Evolutionary conservation across 2,888 invertebrate genomes (phyloP).

Genomic region (Chloroclystis v-ata): DNA sequence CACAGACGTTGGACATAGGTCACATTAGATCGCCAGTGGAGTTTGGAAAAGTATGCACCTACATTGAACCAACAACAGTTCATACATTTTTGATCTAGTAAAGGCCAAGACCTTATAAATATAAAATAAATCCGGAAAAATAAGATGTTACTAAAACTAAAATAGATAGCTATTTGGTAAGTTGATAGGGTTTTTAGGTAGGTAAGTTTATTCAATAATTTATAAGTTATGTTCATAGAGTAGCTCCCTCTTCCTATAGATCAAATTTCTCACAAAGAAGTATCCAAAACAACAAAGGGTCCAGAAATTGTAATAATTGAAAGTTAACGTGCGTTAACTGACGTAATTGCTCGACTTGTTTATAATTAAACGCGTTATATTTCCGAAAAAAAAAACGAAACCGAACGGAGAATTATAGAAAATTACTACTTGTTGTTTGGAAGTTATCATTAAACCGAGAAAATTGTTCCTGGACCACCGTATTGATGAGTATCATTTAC

Average conservation of each 20-base stretch:
- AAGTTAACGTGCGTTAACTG: constrained; percentile 50
- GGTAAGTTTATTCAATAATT: no score
- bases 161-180: no score
- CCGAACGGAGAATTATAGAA: constrained; percentile 53
- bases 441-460: constrained; percentile 41
- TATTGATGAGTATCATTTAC: constrained; percentile 27
- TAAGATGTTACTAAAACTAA: no score
- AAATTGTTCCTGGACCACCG: constrained; percentile 27
- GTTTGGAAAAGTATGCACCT: no score
- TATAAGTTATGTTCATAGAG: no score
- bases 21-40: no score
- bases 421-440: constrained; percentile 52
- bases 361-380: constrained; percentile 57
- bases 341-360: constrained; percentile 47
- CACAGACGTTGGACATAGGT: no score
- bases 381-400: constrained; percentile 38
- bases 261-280: constrained; percentile 18
- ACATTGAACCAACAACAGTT: no score
- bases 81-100: no score
- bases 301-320: constrained; percentile 50
- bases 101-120: no score
- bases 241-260: not conserved
- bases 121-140: no score
- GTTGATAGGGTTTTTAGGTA: no score
- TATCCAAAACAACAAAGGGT: constrained; percentile 36